phyloP scores from a whole-genome alignment of 2,113 vertebrate species.

The Pelusios castaneus region DNA sequence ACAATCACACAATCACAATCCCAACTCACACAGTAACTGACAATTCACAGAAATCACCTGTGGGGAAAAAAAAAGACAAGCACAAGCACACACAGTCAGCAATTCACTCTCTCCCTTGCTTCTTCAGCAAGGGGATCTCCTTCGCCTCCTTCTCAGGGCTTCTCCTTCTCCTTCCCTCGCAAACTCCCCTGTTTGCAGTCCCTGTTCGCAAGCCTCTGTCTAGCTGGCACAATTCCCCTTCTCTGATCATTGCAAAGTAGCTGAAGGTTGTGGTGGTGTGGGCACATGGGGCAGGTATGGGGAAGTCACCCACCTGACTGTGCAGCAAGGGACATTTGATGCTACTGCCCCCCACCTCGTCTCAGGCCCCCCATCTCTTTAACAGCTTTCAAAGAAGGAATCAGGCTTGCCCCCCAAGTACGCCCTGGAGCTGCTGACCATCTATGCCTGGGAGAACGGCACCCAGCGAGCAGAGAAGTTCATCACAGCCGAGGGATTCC shows the following conservation, averaged over 20 bases:
- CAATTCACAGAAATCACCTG: too few relatives aligned
- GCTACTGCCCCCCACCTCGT: neutral
- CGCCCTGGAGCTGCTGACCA: slow-evolving; percentile 75
- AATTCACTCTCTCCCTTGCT: too few relatives aligned
- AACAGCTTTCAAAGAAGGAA: neutral
- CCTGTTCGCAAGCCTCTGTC: too few relatives aligned
- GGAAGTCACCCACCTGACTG: neutral
- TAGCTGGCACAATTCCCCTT: neutral
- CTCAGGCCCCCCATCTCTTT: neutral
- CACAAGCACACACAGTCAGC: too few relatives aligned
- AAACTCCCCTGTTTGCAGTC: too few relatives aligned
- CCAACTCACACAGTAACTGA: too few relatives aligned
- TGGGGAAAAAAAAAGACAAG: too few relatives aligned
- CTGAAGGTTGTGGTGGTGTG: neutral
- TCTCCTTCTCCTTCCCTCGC: too few relatives aligned
- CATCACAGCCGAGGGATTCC: slow-evolving; percentile 22
- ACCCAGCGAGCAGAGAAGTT: neutral
- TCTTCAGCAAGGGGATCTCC: too few relatives aligned
- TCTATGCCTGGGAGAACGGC: slow-evolving; percentile 45
- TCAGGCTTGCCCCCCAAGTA: slow-evolving; percentile 70
- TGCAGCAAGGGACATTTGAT: neutral
- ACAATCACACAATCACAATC: too few relatives aligned
- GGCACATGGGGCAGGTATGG: neutral
- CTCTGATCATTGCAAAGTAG: too few relatives aligned
- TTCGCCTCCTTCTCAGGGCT: too few relatives aligned